These are phyloP conservation scores for Meloidogyne floridensis DNA, from an alignment of 1,140 invertebrate species.

Conservation along the genomic window DNA sequence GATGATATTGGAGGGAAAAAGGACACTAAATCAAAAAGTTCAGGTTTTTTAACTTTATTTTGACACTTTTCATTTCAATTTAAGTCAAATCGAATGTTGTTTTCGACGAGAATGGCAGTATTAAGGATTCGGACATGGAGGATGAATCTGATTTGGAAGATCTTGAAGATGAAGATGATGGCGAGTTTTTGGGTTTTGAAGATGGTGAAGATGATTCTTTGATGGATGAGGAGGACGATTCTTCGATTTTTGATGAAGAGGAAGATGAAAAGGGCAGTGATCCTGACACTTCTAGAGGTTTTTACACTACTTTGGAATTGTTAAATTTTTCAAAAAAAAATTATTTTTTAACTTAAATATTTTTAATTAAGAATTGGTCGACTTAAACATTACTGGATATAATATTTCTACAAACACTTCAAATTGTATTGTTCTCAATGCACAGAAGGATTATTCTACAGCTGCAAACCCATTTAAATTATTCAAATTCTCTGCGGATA, in stretches of 20 bases:
- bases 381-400: slow-evolving; percentile 28
- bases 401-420: slow-evolving; percentile 11
- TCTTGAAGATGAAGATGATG: slow-evolving; percentile 29
- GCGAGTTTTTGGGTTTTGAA: slow-evolving; percentile 19
- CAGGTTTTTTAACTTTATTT: background rate
- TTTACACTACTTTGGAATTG: too few species aligned
- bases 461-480: slow-evolving; percentile 25
- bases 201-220: slow-evolving; percentile 24
- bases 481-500: slow-evolving; percentile 37
- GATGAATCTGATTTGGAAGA: slow-evolving; percentile 17
- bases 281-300: too few species aligned
- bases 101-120: slow-evolving; percentile 20
- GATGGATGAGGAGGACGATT: slow-evolving; percentile 19
- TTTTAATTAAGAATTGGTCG: slow-evolving; percentile 21
- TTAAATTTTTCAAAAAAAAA: too few species aligned
- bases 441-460: slow-evolving; percentile 6
- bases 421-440: slow-evolving; percentile 34
- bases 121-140: slow-evolving; percentile 14
- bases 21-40: too few species aligned
- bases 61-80: background rate
- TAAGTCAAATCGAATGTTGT: background rate
- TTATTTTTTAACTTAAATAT: background rate
- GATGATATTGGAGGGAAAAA: too few species aligned
- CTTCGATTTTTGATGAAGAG: slow-evolving; percentile 33
- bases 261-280: slow-evolving; percentile 23